Base-by-base conservation (phyloP, 1,140 invertebrate species). In the Ceratosolen solmsi region DNA sequence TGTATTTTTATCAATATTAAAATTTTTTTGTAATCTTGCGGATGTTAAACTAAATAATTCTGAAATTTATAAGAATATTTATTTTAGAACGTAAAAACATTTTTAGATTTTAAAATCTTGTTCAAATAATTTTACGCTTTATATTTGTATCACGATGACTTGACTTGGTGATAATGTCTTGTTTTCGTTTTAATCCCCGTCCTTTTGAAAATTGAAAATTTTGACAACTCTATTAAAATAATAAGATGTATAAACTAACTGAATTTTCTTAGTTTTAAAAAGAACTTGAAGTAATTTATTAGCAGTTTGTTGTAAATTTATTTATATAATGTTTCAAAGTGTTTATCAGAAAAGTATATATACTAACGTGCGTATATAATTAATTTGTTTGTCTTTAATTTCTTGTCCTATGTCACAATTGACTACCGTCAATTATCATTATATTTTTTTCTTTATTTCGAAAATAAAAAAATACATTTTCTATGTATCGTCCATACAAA, bases 391-490 rank as follows among this genome's bases (percentile, higher is more conserved):
- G 2, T 41, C 36, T 80, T 27, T 38, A 68, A 56, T 73, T 74
- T 65, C 22, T 79, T 68, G 54, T 75, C 71, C 70, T 79, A 74
- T 49, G 58, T 83, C 76, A 73, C 81, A 51, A 41, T 78, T 38
- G 30, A 82, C 68, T 78, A 20, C 73, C 30, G 41, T 58, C 75
- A 77, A 33, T 41, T 78, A 78, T 70, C 54, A 36, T 54, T 78
- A 73, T 13, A 41, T 46, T 49, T 73, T 71, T 41, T 77, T 36
- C 30, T 56, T 78, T 73, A 72, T 27, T 78, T 82, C 38, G 81
- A 78, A 82, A 82, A 78, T 82, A 82, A 82, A 82, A 82, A 82
- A 82, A 82, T 82, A 82, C 81, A 78, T 82, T 72, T 60, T 82
- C 58, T 82, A 38, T 49, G 38, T 78, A 27, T 74, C 33, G 58